Evolutionary conservation across 1,140 invertebrate species (phyloP), one percentile per base, ranked within the genome.

Genomic region (Popillia japonica): DNA sequence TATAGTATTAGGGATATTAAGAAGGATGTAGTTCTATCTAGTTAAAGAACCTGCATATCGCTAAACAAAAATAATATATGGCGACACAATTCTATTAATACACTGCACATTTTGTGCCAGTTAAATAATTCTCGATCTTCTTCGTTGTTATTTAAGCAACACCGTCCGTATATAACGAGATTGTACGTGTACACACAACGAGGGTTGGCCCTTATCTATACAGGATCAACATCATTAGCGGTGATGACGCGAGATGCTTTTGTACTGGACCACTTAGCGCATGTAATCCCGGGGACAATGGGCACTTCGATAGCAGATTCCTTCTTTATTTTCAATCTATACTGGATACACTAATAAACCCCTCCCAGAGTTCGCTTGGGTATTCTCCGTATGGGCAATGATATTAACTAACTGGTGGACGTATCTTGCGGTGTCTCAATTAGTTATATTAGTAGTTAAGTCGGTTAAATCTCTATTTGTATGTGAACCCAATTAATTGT

Each of bases 161-260:
- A 22, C 61, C 11, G 59, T 20, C n/a, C 17, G 59, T 82, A 77
- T 79, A 80, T 80, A 82, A 79, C 81, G 79, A 79, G 79, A 14
- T 34, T 34, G 27, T 34, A 34, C 27, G 27, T n/a, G n/a, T 48
- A 14, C 11, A 17, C 17, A 55, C 48, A 55, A 55, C 78, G 78
- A 77, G 41, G 79, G 76, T 80, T 76, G 78, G 79, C 79, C 81
- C 80, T 78, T 78, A 80, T 82, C 79, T 79, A 76, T 59, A 44
- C 72, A 78, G 78, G 76, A 83, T 83, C 82, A 78, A 79, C 82
- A 81, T 83, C 81, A 83, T 83, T 83, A 83, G 78, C 78, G 75
- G 79, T 78, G 79, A 83, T 83, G 82, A 83, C 82, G 79, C 75
- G 81, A 80, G 77, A 78, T 72, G 75, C 80, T 82, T 83, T 79